A percentile compares a stretch with the other conserved stretches of the same genome.
Evolutionary conservation across 1,140 invertebrate species (phyloP).

Genomic region (Heliothis virescens): DNA sequence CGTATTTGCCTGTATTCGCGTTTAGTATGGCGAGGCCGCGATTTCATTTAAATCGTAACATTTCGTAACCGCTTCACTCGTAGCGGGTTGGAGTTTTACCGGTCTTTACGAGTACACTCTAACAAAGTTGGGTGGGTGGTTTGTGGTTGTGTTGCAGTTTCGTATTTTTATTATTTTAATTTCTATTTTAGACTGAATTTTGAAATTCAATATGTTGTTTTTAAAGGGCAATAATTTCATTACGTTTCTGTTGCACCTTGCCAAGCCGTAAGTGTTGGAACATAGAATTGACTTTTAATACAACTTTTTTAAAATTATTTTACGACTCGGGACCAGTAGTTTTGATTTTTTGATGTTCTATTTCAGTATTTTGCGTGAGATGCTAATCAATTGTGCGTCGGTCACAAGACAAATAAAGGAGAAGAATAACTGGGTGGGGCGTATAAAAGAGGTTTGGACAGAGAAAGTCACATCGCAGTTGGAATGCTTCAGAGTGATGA

Average conservation of each 20-base stretch:
- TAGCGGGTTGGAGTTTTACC: neutral
- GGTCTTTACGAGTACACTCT: neutral
- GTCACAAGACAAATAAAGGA: conserved; percentile 88
- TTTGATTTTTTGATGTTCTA: conserved; percentile 1
- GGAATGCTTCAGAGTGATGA: conserved; percentile 96
- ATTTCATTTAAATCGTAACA: no score
- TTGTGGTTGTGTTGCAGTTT: neutral
- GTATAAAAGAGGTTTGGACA: conserved; percentile 93
- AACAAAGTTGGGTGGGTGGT: conserved; percentile 22
- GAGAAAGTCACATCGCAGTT: conserved; percentile 92
- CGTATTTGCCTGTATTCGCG: no score
- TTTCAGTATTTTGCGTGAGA: conserved; percentile 89
- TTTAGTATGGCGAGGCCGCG: no score
- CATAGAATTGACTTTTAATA: conserved; percentile 37
- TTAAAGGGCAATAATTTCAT: conserved; percentile 16
- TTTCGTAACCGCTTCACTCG: neutral
- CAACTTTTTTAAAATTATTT: conserved; percentile 10
- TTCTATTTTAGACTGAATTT: conserved; percentile 9
- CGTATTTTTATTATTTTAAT: conserved; percentile 20
- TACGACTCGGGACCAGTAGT: neutral
- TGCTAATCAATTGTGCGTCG: conserved; percentile 97
- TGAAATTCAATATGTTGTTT: conserved; percentile 35
- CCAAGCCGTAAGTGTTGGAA: conserved; percentile 32
- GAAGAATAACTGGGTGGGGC: conserved; percentile 95
- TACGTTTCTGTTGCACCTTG: conserved; percentile 24